phyloP scores from a whole-genome alignment of 2,113 vertebrate species.

The Poeciliopsis retropinna region DNA sequence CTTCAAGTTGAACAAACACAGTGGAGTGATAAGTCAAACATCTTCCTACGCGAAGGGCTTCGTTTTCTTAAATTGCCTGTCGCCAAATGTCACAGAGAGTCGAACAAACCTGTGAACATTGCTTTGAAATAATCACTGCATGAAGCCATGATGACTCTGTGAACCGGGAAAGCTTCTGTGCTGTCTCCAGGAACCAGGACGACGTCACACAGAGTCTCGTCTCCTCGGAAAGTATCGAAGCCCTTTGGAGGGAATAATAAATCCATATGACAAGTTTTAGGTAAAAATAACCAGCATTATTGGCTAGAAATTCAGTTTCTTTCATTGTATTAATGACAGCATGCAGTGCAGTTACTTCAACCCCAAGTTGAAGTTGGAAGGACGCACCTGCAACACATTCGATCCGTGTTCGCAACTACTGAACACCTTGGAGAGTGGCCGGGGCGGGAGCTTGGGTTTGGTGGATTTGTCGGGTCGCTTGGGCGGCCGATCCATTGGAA shows the following conservation, averaged over 20 bases:
- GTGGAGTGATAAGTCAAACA: neutral
- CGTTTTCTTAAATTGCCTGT: neutral
- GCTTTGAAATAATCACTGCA: constrained; percentile 86
- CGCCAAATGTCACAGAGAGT: neutral
- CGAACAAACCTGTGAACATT: constrained; percentile 82
- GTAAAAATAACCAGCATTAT: neutral
- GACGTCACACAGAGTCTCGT: constrained; percentile 80
- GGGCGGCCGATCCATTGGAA: constrained; percentile 22
- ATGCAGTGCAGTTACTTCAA: neutral
- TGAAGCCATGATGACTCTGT: constrained; percentile 84
- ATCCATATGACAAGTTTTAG: too few species aligned
- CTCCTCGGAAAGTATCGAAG: constrained; percentile 72
- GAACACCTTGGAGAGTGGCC: constrained; percentile 74
- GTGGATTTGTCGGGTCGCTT: constrained; percentile 55
- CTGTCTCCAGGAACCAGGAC: constrained; percentile 81
- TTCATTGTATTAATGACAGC: neutral
- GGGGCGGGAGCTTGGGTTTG: constrained; percentile 72
- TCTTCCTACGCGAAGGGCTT: neutral
- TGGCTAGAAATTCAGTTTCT: neutral
- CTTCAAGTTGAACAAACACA: too few species aligned
- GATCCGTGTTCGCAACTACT: constrained; percentile 73
- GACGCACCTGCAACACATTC: constrained; percentile 65
- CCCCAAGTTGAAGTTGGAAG: too few species aligned
- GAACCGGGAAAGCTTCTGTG: constrained; percentile 76
- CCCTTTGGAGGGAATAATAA: constrained; percentile 61